Percentiles rank a stretch among this genome's conserved stretches.
phyloP scores from a whole-genome alignment of 2,797 vertebrate species.

The Sus cebifrons region DNA sequence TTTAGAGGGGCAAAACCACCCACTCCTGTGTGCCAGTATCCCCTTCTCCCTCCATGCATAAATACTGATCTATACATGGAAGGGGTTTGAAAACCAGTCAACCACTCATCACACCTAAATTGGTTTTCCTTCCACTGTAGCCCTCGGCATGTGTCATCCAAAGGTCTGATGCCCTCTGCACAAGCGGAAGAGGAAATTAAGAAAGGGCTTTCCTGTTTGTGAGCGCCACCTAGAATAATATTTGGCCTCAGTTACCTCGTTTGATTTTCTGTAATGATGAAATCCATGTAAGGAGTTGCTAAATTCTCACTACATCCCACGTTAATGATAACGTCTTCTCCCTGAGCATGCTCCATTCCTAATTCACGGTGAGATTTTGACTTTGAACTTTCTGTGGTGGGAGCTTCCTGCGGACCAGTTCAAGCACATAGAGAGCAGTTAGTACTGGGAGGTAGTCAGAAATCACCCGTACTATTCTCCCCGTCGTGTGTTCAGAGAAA shows the following conservation, averaged over 20 bases:
- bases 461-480: not conserved
- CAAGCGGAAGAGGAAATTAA: constrained; percentile 26
- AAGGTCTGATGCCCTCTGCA: not conserved
- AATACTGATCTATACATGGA: not conserved
- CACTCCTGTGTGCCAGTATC: not conserved
- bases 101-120: not conserved
- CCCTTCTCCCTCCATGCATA: not conserved
- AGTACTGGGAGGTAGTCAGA: not conserved
- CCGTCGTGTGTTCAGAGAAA: not conserved
- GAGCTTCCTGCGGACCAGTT: not conserved
- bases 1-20: not conserved
- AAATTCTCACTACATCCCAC: not conserved
- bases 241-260: not conserved
- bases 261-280: constrained; percentile 17
- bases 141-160: not conserved
- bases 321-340: not conserved
- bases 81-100: not conserved
- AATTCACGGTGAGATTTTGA: not conserved
- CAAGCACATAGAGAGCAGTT: not conserved
- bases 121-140: not conserved
- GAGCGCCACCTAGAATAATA: not conserved
- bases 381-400: not conserved
- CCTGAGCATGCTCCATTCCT: not conserved
- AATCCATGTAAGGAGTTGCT: not conserved
- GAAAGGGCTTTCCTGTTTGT: not conserved